phyloP scores from a whole-genome alignment of 2,797 vertebrate genomes.

The Numenius phaeopus region DNA sequence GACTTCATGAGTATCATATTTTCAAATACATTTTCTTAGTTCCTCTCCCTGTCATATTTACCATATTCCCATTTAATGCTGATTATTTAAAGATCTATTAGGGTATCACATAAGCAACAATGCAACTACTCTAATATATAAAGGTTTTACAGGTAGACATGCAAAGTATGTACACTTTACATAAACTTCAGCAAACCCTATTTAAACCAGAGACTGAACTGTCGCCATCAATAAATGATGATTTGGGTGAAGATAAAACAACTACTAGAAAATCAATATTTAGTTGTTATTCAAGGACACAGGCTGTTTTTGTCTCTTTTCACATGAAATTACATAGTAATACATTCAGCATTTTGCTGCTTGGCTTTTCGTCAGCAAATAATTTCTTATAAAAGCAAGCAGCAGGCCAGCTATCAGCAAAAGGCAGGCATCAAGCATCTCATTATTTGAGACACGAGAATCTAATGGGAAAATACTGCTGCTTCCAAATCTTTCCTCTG shows the following conservation, averaged over 20 bases:
- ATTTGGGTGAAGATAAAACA: conserved; percentile 26
- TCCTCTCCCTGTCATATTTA: neutral
- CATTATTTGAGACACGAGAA: neutral
- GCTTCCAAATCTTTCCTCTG: neutral
- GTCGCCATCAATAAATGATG: neutral
- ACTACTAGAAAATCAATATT: conserved; percentile 39
- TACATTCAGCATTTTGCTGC: conserved; percentile 9
- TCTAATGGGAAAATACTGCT: neutral
- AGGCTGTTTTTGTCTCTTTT: conserved; percentile 13
- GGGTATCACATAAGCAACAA: neutral
- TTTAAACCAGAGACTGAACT: neutral
- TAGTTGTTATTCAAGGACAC: conserved; percentile 21
- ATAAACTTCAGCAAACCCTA: neutral
- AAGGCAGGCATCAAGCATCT: conserved; percentile 20
- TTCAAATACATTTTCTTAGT: neutral
- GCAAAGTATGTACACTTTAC: neutral
- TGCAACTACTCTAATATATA: neutral
- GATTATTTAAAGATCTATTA: neutral
- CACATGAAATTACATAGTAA: conserved; percentile 29
- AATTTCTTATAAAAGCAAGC: conserved; percentile 14
- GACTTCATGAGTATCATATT: neutral
- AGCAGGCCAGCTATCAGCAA: conserved; percentile 3
- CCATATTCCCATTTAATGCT: neutral
- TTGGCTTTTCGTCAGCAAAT: conserved; percentile 26
- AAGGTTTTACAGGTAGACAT: neutral